Conservation (phyloP, 2,888 invertebrate genomes). For the Idaea biselata region DNA sequence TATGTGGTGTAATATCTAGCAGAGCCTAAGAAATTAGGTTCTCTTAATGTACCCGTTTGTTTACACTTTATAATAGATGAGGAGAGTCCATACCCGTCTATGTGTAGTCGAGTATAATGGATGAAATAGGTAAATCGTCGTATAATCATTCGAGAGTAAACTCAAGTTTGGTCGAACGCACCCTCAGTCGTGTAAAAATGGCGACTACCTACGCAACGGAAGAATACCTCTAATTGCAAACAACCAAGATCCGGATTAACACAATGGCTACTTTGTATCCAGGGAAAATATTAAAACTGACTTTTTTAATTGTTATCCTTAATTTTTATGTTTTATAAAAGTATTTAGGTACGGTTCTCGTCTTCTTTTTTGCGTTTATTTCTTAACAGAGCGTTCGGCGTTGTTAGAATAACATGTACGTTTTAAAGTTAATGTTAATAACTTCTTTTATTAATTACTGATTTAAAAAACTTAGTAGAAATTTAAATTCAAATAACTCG, state of each 20-base stretch:
- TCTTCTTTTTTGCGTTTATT: not conserved
- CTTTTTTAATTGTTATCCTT: not conserved
- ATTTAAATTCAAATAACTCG: not conserved
- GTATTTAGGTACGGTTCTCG: not conserved
- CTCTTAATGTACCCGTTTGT: no score
- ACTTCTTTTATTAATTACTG: not conserved
- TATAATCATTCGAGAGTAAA: no score
- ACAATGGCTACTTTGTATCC: conserved; percentile 1
- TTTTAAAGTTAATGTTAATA: not conserved
- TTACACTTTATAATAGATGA: no score
- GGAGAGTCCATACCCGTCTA: no score
- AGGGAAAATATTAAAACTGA: not conserved
- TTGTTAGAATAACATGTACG: not conserved
- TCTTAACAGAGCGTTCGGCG: not conserved
- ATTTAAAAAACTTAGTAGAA: not conserved
- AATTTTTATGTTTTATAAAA: not conserved
- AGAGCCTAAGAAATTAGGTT: no score
- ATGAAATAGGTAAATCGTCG: no score
- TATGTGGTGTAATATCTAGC: no score
- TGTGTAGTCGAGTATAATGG: no score
- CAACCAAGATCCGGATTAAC: not conserved
- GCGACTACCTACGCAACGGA: not conserved
- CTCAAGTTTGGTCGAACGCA: no score
- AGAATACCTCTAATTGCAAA: not conserved
- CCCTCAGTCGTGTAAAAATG: not conserved